Percentiles rank a stretch among this genome's conserved stretches.
Evolutionary conservation across 2,113 vertebrate genomes (phyloP).

Genomic region (Columba janthina): DNA sequence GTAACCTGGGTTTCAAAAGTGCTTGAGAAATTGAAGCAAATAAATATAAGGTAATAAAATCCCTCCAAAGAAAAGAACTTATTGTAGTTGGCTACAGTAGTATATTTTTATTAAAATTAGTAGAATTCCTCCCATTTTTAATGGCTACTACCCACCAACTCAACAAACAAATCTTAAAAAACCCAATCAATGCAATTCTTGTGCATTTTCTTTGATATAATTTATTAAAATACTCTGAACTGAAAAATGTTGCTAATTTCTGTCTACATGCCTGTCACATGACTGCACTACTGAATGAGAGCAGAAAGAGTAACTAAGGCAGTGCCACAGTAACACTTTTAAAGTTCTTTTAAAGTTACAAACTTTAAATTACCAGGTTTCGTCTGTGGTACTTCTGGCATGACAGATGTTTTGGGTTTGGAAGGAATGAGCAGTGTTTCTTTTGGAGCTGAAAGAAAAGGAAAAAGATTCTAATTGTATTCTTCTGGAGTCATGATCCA

Average conservation of each 20-base stretch:
- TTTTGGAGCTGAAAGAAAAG: constrained; percentile 76
- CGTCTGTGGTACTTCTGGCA: constrained; percentile 63
- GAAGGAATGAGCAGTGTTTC: constrained; percentile 69
- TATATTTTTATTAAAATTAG: not conserved
- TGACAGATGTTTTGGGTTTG: constrained; percentile 72
- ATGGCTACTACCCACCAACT: not conserved
- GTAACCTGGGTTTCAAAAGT: rapidly evolving
- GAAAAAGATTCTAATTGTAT: constrained; percentile 31
- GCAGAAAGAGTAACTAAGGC: not conserved
- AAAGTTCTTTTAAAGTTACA: not conserved
- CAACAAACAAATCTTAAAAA: not conserved
- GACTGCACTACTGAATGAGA: not conserved
- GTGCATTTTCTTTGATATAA: not conserved
- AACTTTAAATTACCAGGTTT: constrained; percentile 74
- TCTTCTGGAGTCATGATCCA: constrained; percentile 31
- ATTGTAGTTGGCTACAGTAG: not conserved
- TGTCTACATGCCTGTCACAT: not conserved
- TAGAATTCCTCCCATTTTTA: not conserved
- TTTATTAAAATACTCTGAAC: not conserved
- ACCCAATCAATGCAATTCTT: not conserved
- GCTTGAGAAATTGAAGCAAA: not conserved
- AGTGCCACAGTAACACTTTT: not conserved
- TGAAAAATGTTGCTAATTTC: not conserved
- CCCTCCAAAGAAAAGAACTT: not conserved
- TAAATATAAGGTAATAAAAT: not conserved